These are phyloP conservation scores for Meloidogyne exigua DNA, from an alignment of 1,140 invertebrate genomes.

Conservation along the genomic window DNA sequence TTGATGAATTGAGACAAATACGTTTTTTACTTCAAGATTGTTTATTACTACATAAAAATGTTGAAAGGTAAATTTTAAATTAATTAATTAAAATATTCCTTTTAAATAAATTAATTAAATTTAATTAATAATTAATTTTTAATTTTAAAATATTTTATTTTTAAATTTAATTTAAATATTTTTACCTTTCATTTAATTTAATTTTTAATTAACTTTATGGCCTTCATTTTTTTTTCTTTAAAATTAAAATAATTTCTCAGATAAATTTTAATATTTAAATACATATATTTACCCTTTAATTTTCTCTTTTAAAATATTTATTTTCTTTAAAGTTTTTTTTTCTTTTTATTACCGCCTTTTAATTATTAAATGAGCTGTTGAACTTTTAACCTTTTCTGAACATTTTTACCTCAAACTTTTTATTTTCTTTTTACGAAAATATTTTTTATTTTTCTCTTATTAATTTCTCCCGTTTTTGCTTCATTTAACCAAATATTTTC, in stretches of 20 bases:
- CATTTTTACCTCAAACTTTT: background rate
- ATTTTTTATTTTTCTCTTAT: background rate
- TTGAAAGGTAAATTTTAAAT: background rate
- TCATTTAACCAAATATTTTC: too few relatives aligned
- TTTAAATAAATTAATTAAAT: too few relatives aligned
- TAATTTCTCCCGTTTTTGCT: background rate
- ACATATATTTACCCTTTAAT: background rate
- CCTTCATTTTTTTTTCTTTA: background rate
- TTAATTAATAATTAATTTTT: too few relatives aligned
- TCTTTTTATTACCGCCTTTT: background rate
- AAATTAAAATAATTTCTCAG: too few relatives aligned
- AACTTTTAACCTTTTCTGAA: background rate
- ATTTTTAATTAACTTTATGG: too few relatives aligned
- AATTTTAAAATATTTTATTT: background rate
- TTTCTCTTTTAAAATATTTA: background rate
- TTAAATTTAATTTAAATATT: background rate
- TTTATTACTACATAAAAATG: slow-evolving; percentile 15
- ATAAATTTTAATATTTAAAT: too few relatives aligned
- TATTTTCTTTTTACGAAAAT: background rate
- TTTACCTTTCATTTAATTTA: too few relatives aligned
- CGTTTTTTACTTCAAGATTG: slow-evolving; percentile 32
- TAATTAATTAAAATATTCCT: too few relatives aligned
- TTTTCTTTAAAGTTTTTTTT: background rate
- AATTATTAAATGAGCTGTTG: background rate
- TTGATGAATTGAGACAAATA: slow-evolving; percentile 31